Base-by-base conservation (phyloP, 2,888 invertebrate genomes). In the Acrobasis repandana region DNA sequence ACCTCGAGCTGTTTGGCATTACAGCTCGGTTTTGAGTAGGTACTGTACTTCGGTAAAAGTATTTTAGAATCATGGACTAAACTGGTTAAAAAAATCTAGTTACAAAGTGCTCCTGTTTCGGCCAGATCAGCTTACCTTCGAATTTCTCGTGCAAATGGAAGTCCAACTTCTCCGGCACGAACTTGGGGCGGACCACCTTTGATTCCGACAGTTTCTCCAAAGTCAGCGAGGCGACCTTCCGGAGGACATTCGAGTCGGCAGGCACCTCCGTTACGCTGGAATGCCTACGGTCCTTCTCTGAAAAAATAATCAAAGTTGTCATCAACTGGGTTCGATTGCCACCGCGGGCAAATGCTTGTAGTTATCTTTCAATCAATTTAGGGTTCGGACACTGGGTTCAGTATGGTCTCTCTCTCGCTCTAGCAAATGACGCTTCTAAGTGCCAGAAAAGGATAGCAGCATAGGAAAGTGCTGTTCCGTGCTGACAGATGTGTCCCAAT, bases 81-180 rank as follows among this genome's bases (percentile, higher is more conserved):
- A n/a, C n/a, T n/a, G n/a, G n/a, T n/a, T n/a, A n/a, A 20, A 3
- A 20, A 20, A 20, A 49, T 8, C 16, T 49, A 28, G 18, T n/a
- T 28, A 51, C 51, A 14, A 38, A 38, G 38, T 11, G 10, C 2
- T 20, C 20, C 20, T 20, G 20, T 20, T 20, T 4, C 2, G 20
- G 20, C 4, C 20, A 3, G 20, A 20, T 20, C 10, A 11, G 8
- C 54, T 69, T 90, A 97, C 98, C 98, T 95, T 98, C 97, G 90
- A 98, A 98, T 88, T 97, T 97, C 87, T 98, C 97, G 84, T 96
- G 96, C 66, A 96, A 93, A 77, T 95, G 95, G 86, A 97, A 97
- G 91, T 97, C 96, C 72, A 97, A 93, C 88, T 97, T 97, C 81
- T 97, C 96, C 3, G 97, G 96, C 63, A 97, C 95, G 81, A 95